Percentiles rank a stretch among this genome's conserved stretches.
phyloP scores from a whole-genome alignment of 2,888 invertebrate genomes.

The Pterostichus niger region DNA sequence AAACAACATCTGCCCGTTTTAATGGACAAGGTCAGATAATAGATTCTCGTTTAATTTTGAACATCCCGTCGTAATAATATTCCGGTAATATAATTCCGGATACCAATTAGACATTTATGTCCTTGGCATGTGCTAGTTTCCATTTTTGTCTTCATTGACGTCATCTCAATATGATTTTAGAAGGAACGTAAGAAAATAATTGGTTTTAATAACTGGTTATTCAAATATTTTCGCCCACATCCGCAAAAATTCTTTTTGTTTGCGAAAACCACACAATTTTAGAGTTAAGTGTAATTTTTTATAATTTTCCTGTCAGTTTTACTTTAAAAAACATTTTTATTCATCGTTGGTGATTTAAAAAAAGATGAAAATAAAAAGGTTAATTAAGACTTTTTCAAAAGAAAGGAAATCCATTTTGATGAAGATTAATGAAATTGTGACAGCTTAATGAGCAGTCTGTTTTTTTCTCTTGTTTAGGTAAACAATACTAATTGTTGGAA shows the following conservation, averaged over 20 bases:
- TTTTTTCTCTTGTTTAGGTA: constrained; percentile 49
- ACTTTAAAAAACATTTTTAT: constrained; percentile 25
- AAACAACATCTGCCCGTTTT: too few species aligned
- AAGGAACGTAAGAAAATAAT: too few species aligned
- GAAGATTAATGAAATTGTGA: constrained; percentile 50
- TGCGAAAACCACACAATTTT: not conserved
- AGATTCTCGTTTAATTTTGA: too few species aligned
- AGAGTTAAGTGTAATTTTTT: constrained; percentile 3
- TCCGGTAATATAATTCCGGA: too few species aligned
- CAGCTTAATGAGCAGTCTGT: constrained; percentile 35
- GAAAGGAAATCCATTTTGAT: constrained; percentile 53
- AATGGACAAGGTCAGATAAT: too few species aligned
- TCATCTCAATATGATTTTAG: too few species aligned
- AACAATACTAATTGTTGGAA: constrained; percentile 52
- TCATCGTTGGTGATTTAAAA: constrained; percentile 27
- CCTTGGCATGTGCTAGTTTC: too few species aligned
- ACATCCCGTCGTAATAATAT: too few species aligned
- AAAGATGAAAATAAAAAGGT: constrained; percentile 31
- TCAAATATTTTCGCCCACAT: not conserved
- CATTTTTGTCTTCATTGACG: too few species aligned
- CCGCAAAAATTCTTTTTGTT: not conserved
- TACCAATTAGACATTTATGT: too few species aligned
- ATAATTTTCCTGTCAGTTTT: not conserved
- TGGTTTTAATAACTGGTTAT: too few species aligned
- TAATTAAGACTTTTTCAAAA: constrained; percentile 53